phyloP scores from a whole-genome alignment of 2,888 invertebrate genomes.

The Agrotis ipsilon region DNA sequence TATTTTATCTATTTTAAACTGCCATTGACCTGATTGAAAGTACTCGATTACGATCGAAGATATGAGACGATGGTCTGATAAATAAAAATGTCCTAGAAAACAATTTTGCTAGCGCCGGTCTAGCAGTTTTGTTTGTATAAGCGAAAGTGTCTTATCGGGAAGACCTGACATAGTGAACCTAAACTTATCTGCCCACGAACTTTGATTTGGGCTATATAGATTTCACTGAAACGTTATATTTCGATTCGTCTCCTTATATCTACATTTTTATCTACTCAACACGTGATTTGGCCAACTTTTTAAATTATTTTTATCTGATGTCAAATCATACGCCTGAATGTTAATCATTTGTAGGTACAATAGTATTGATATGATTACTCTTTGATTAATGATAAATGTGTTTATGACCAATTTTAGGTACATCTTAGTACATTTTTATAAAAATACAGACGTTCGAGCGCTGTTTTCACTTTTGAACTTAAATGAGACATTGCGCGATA shows the following conservation, averaged over 20 bases:
- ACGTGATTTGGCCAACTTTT: background rate
- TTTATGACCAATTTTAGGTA: background rate
- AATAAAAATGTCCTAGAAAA: slow-evolving; percentile 42
- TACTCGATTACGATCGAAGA: slow-evolving; percentile 61
- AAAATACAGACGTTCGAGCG: too few relatives aligned
- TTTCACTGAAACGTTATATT: slow-evolving; percentile 15
- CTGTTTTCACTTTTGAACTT: too few relatives aligned
- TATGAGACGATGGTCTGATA: slow-evolving; percentile 38
- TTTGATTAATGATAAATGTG: slow-evolving; percentile 11
- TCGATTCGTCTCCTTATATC: background rate
- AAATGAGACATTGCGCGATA: background rate
- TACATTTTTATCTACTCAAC: background rate
- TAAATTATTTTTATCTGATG: slow-evolving; percentile 5
- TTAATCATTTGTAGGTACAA: slow-evolving; percentile 22
- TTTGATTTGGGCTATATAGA: slow-evolving; percentile 50
- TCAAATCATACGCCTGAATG: slow-evolving; percentile 5
- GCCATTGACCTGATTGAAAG: slow-evolving; percentile 75
- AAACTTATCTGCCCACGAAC: slow-evolving; percentile 58
- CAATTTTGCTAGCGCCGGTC: slow-evolving; percentile 1
- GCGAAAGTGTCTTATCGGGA: slow-evolving; percentile 59
- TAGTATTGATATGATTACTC: slow-evolving; percentile 9
- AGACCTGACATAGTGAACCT: slow-evolving; percentile 68
- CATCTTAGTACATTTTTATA: too few relatives aligned
- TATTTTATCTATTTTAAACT: slow-evolving; percentile 67
- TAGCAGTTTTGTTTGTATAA: slow-evolving; percentile 19